Evolutionary conservation across 2,797 vertebrate species (phyloP).

Genomic region (Ptychobarbus kaznakovi): DNA sequence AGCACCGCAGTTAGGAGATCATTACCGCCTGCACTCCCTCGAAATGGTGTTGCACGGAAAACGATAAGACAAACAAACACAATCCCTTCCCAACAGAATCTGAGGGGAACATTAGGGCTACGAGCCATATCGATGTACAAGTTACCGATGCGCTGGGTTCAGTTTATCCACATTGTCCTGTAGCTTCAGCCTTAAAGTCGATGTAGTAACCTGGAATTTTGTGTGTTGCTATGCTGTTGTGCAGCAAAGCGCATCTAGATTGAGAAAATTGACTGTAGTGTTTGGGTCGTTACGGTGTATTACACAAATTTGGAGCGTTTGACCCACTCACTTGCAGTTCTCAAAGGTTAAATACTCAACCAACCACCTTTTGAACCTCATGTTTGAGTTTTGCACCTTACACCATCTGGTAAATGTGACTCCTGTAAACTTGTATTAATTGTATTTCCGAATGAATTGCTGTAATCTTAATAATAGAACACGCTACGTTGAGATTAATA

Average conservation of each 20-base stretch:
- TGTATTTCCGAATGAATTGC: neutral
- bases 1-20: constrained; percentile 33
- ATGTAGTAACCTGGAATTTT: neutral
- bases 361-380: constrained; percentile 6
- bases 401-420: neutral
- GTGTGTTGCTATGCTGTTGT: neutral
- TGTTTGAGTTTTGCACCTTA: neutral
- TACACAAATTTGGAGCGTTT: constrained; percentile 33
- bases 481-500: constrained; percentile 30
- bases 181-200: neutral
- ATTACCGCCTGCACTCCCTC: constrained; percentile 14
- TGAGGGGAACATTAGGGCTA: constrained; percentile 32
- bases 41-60: constrained; percentile 17
- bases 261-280: constrained; percentile 9
- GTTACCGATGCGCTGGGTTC: constrained; percentile 5
- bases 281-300: neutral
- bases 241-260: neutral
- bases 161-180: constrained; percentile 12
- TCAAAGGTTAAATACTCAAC: constrained; percentile 35
- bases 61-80: constrained; percentile 27
- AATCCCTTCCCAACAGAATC: constrained; percentile 36
- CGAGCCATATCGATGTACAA: constrained; percentile 8
- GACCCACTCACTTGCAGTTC: neutral
- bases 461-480: neutral
- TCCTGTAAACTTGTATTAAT: neutral